Percentiles rank a stretch among this genome's conserved stretches.
These are phyloP conservation scores for Drosophila setosimentum DNA, from an alignment of 2,888 invertebrate species.

Conservation along the genomic window DNA sequence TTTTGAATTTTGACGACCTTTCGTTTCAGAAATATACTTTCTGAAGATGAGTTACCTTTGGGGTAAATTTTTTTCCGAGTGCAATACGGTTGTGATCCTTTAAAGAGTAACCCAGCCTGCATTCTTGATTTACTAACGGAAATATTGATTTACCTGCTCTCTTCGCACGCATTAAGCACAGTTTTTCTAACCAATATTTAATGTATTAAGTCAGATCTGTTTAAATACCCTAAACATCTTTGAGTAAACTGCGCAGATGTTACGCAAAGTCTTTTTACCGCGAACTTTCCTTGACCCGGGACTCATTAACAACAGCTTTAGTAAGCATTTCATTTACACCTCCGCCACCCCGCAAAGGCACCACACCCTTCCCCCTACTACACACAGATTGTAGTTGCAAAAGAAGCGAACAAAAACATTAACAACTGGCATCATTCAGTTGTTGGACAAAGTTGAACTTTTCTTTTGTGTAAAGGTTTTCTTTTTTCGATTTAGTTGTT, in stretches of 20 bases:
- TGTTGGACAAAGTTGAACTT: slow-evolving; percentile 30
- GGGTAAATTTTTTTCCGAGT: too few species aligned
- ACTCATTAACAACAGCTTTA: slow-evolving; percentile 21
- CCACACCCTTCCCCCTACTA: not conserved
- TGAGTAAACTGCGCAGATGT: slow-evolving; percentile 4
- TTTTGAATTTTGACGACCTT: too few species aligned
- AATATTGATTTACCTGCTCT: not conserved
- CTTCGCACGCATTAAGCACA: not conserved
- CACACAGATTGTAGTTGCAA: not conserved
- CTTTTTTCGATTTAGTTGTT: slow-evolving; percentile 30
- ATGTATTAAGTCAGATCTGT: not conserved
- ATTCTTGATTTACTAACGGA: not conserved
- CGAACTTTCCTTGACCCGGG: slow-evolving; percentile 3
- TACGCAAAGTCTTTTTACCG: not conserved
- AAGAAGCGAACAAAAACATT: slow-evolving; percentile 22
- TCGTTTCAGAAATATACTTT: too few species aligned
- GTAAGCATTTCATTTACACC: not conserved
- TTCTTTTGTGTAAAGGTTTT: slow-evolving; percentile 36
- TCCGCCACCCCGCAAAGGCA: not conserved
- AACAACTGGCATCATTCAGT: slow-evolving; percentile 31
- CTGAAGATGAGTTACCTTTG: too few species aligned
- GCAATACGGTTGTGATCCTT: not conserved
- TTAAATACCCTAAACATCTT: not conserved
- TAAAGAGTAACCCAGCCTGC: not conserved
- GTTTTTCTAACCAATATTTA: not conserved